Evolutionary conservation across 2,888 invertebrate genomes (phyloP).

Genomic region (Diploptera punctata): DNA sequence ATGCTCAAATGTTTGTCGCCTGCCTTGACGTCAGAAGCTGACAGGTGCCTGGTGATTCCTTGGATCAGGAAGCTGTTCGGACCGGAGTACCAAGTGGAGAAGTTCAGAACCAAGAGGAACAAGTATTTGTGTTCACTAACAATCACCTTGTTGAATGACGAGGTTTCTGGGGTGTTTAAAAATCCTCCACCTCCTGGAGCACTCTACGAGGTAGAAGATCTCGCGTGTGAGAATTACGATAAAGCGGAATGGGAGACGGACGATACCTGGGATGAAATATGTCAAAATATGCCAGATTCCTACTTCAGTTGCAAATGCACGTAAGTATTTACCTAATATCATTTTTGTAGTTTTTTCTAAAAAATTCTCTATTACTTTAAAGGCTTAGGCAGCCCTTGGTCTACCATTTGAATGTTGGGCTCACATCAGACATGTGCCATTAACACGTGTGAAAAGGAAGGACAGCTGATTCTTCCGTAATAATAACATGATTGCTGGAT

Average conservation of each 20-base stretch:
- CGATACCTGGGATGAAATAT: slow-evolving; percentile 55
- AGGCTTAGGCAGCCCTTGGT: too few species aligned
- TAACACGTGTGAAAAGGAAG: too few species aligned
- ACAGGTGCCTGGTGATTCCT: slow-evolving; percentile 53
- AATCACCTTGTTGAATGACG: slow-evolving; percentile 55
- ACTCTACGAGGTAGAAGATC: slow-evolving; percentile 51
- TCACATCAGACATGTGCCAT: too few species aligned
- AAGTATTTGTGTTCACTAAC: slow-evolving; percentile 56
- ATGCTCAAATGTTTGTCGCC: slow-evolving; percentile 56
- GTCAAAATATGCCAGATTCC: slow-evolving; percentile 50
- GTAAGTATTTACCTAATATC: not conserved
- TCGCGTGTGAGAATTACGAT: slow-evolving; percentile 45
- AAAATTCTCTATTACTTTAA: too few species aligned
- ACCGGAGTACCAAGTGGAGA: slow-evolving; percentile 56
- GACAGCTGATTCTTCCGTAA: too few species aligned
- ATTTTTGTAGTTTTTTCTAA: too few species aligned
- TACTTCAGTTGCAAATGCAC: slow-evolving; percentile 1
- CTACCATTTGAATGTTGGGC: too few species aligned
- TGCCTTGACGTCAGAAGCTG: slow-evolving; percentile 52
- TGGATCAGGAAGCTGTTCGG: slow-evolving; percentile 59
- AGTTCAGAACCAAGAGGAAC: not conserved
- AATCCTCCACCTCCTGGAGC: slow-evolving; percentile 53
- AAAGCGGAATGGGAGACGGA: slow-evolving; percentile 58
- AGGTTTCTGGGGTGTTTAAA: slow-evolving; percentile 54
- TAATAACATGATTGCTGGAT: too few species aligned